These are phyloP conservation scores for Amblyjoppa fuscipennis DNA, from an alignment of 2,888 invertebrate species.

Conservation along the genomic window DNA sequence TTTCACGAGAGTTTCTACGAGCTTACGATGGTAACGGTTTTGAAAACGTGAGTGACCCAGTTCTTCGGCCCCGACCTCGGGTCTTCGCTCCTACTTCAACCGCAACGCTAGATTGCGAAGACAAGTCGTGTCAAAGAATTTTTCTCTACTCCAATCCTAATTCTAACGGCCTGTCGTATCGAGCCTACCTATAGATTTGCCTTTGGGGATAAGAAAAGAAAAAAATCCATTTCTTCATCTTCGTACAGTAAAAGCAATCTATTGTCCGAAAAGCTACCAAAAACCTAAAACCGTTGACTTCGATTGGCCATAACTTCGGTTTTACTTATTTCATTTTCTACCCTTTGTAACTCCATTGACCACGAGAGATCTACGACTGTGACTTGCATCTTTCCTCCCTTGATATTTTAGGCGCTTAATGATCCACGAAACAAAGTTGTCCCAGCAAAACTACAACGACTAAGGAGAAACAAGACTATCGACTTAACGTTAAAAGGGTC, in stretches of 20 bases:
- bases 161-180: neutral
- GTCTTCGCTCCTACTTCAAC: conserved; percentile 14
- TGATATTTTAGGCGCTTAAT: conserved; percentile 30
- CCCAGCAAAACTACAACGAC: conserved; percentile 39
- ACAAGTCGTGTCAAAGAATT: neutral
- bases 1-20: conserved; percentile 31
- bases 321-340: neutral
- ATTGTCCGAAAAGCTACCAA: neutral
- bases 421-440: conserved; percentile 30
- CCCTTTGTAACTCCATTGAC: conserved; percentile 4
- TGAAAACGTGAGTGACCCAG: conserved; percentile 58
- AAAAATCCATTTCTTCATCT: neutral
- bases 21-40: conserved; percentile 20
- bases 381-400: conserved; percentile 19
- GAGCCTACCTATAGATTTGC: neutral
- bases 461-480: conserved; percentile 40
- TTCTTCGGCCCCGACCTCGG: conserved; percentile 40
- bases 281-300: neutral
- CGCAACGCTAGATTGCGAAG: conserved; percentile 6
- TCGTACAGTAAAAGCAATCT: neutral
- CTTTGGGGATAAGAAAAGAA: neutral
- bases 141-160: neutral
- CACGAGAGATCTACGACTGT: conserved; percentile 17
- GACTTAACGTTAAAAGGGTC: conserved; percentile 56
- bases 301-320: neutral